Evolutionary conservation across 2,797 vertebrate species (phyloP).

Genomic region (Chiloscyllium punctatum): DNA sequence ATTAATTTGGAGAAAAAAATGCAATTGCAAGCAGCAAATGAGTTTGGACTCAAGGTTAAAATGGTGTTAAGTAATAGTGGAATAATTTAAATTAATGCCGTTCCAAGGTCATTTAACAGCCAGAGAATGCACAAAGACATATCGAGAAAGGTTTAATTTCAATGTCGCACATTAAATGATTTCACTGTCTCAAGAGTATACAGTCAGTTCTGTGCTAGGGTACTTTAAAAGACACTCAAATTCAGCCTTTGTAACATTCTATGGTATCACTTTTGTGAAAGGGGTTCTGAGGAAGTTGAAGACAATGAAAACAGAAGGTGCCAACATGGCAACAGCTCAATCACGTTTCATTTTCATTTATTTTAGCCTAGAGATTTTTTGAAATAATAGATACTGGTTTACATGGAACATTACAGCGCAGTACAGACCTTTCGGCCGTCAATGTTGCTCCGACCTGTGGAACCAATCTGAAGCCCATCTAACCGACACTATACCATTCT

Average conservation of each 20-base stretch:
- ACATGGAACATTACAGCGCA: too few species aligned
- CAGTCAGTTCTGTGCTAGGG: too few species aligned
- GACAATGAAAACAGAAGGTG: background rate
- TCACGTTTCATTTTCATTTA: background rate
- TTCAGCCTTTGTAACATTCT: background rate
- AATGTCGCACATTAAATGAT: background rate
- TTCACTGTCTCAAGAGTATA: background rate
- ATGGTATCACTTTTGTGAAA: background rate
- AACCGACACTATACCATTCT: too few species aligned
- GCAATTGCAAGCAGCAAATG: slow-evolving; percentile 27
- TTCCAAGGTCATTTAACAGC: background rate
- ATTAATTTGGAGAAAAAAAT: background rate
- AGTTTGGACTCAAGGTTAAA: slow-evolving; percentile 27
- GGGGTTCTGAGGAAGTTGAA: background rate
- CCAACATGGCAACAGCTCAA: background rate
- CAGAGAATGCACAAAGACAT: background rate
- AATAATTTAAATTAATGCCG: slow-evolving; percentile 30
- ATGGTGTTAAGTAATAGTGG: background rate
- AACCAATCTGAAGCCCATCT: too few species aligned
- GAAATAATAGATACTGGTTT: background rate
- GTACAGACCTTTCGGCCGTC: too few species aligned
- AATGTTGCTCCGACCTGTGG: too few species aligned
- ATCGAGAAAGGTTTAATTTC: background rate
- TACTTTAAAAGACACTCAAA: background rate
- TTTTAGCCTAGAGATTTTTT: background rate